Evolutionary conservation across 2,888 invertebrate genomes (phyloP).

Genomic region (Silvanus unidentatus): DNA sequence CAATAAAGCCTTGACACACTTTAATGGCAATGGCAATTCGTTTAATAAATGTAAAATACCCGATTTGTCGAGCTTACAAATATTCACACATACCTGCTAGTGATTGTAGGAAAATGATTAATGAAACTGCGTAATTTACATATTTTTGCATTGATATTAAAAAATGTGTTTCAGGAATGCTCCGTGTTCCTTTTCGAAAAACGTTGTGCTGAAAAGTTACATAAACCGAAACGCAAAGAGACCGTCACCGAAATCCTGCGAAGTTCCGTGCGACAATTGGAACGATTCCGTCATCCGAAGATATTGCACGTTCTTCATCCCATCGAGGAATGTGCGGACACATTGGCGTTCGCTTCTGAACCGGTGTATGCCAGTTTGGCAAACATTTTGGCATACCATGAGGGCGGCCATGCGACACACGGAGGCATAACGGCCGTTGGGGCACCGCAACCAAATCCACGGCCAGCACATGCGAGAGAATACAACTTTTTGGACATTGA

Average conservation of each 20-base stretch:
- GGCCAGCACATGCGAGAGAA: slow-evolving; percentile 67
- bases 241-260: slow-evolving; percentile 84
- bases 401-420: slow-evolving; percentile 50
- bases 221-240: slow-evolving; percentile 87
- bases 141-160: too few species aligned
- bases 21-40: too few species aligned
- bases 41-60: too few species aligned
- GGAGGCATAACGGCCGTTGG: slow-evolving; percentile 45
- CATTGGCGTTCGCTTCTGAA: slow-evolving; percentile 91
- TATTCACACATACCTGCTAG: too few species aligned
- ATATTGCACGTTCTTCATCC: slow-evolving; percentile 63
- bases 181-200: slow-evolving; percentile 94
- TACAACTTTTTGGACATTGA: slow-evolving; percentile 88
- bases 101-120: too few species aligned
- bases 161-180: slow-evolving; percentile 66
- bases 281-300: slow-evolving; percentile 80
- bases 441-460: slow-evolving; percentile 42
- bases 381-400: slow-evolving; percentile 80
- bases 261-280: slow-evolving; percentile 71
- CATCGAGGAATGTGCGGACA: slow-evolving; percentile 78
- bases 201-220: slow-evolving; percentile 83
- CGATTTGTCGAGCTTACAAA: too few species aligned
- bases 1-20: too few species aligned
- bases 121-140: too few species aligned
- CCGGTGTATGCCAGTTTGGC: slow-evolving; percentile 83